Percentiles rank a stretch among this genome's conserved stretches.
Evolutionary conservation across 2,113 vertebrate genomes (phyloP).

Genomic region (Cephalopholis sonnerati): DNA sequence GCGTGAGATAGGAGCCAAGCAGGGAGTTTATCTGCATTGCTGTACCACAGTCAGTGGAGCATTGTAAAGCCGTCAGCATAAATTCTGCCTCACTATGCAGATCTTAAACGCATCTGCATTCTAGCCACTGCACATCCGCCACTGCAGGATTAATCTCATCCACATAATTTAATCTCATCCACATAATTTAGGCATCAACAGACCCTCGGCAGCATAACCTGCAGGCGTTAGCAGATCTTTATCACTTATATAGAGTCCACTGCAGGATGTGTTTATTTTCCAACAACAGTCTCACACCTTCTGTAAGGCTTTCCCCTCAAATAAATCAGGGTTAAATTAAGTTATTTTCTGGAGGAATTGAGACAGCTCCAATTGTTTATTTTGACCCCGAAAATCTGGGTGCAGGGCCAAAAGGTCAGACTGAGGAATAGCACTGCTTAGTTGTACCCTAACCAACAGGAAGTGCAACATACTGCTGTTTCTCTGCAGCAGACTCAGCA

Average conservation of each 20-base stretch:
- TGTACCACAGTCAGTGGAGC: conserved; percentile 46
- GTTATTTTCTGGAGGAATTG: too few species aligned
- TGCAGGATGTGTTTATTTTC: not conserved
- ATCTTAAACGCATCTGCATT: conserved; percentile 64
- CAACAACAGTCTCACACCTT: too few species aligned
- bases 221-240: conserved; percentile 18
- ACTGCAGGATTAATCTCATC: conserved; percentile 38
- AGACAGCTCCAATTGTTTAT: too few species aligned
- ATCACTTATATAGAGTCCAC: not conserved
- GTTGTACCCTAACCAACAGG: too few species aligned
- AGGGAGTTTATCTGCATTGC: conserved; percentile 68
- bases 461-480: not conserved
- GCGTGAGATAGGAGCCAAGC: conserved; percentile 21
- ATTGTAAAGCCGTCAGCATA: conserved; percentile 63
- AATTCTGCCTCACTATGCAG: conserved; percentile 64
- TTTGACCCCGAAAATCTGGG: too few species aligned
- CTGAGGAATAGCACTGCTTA: too few species aligned
- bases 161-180: not conserved
- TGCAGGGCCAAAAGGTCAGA: too few species aligned
- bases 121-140: not conserved
- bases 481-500: conserved; percentile 18
- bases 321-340: too few species aligned
- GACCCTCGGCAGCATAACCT: not conserved
- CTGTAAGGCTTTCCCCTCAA: too few species aligned
- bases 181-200: conserved; percentile 1